phyloP scores from a whole-genome alignment of 2,888 invertebrate species.

The Cartodere bifasciata region DNA sequence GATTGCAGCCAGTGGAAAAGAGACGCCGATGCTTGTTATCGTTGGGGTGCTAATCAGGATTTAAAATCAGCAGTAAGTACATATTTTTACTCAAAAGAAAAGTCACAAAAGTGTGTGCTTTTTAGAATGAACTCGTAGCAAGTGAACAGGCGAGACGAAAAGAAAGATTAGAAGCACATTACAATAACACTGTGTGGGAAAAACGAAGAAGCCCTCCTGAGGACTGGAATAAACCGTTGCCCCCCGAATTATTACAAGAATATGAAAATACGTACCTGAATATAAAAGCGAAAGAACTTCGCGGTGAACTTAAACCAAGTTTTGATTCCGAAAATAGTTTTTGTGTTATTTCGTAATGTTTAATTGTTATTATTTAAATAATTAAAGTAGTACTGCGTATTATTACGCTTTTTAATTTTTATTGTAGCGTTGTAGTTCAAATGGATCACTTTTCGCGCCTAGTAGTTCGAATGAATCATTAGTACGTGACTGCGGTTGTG shows the following conservation, averaged over 20 bases:
- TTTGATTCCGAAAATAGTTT: too few species aligned
- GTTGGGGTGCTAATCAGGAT: conserved; percentile 51
- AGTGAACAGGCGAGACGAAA: conserved; percentile 57
- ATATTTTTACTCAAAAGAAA: too few species aligned
- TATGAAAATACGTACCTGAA: conserved; percentile 55
- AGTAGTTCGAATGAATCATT: too few species aligned
- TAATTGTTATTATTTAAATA: too few species aligned
- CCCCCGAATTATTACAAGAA: conserved; percentile 57
- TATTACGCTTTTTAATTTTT: too few species aligned
- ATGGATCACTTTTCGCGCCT: too few species aligned
- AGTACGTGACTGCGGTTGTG: too few species aligned
- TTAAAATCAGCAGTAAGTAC: conserved; percentile 52
- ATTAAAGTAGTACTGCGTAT: too few species aligned
- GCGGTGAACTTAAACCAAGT: conserved; percentile 29
- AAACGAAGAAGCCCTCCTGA: conserved; percentile 60
- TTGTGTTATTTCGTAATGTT: too few species aligned
- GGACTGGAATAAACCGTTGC: conserved; percentile 72
- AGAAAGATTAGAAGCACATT: conserved; percentile 52
- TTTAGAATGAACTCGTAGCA: conserved; percentile 49
- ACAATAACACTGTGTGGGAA: conserved; percentile 67
- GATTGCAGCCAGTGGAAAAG: conserved; percentile 72
- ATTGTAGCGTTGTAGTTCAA: too few species aligned
- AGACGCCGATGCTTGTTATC: conserved; percentile 62
- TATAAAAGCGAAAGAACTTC: conserved; percentile 48
- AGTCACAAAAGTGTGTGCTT: too few species aligned